These are phyloP conservation scores for Pocillopora grandis DNA, from an alignment of 92 coral and sea anemone species.

Conservation along the genomic window DNA sequence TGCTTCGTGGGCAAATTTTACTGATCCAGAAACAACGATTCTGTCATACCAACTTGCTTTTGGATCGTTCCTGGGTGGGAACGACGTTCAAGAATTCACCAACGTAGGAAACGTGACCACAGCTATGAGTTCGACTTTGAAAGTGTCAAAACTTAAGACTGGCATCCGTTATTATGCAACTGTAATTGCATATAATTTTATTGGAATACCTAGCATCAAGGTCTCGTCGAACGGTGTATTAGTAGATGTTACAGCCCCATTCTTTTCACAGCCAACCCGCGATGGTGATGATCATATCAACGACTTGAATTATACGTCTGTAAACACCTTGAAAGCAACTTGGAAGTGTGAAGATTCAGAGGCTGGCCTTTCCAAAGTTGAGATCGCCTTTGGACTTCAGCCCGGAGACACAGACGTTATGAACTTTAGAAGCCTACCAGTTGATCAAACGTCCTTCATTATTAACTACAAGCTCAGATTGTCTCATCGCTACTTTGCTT, in stretches of 20 bases:
- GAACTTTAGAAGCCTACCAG: slow-evolving; percentile 49
- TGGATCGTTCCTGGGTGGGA: slow-evolving; percentile 62
- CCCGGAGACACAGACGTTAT: slow-evolving; percentile 69
- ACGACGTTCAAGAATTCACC: slow-evolving; percentile 72
- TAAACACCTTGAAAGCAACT: slow-evolving; percentile 34
- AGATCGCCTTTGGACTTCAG: slow-evolving; percentile 74
- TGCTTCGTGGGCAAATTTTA: slow-evolving; percentile 70
- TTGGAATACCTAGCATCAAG: slow-evolving; percentile 71
- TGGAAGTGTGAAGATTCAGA: slow-evolving; percentile 77
- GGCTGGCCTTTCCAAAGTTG: slow-evolving; percentile 38
- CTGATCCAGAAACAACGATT: slow-evolving; percentile 67
- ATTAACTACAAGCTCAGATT: slow-evolving; percentile 23
- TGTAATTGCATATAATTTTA: slow-evolving; percentile 66
- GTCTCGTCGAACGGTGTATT: slow-evolving; percentile 77
- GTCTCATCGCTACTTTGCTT: slow-evolving; percentile 74
- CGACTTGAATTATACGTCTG: slow-evolving; percentile 42
- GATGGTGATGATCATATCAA: slow-evolving; percentile 44
- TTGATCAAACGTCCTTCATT: slow-evolving; percentile 37
- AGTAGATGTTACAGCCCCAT: slow-evolving; percentile 79
- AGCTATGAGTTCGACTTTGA: slow-evolving; percentile 71
- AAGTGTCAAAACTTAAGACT: slow-evolving; percentile 52
- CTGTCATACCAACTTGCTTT: slow-evolving; percentile 68
- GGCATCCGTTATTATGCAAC: slow-evolving; percentile 78
- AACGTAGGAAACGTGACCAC: slow-evolving; percentile 67
- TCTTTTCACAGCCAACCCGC: slow-evolving; percentile 44